phyloP scores from a whole-genome alignment of 1,140 invertebrate genomes.

The Caenorhabditis tropicalis region DNA sequence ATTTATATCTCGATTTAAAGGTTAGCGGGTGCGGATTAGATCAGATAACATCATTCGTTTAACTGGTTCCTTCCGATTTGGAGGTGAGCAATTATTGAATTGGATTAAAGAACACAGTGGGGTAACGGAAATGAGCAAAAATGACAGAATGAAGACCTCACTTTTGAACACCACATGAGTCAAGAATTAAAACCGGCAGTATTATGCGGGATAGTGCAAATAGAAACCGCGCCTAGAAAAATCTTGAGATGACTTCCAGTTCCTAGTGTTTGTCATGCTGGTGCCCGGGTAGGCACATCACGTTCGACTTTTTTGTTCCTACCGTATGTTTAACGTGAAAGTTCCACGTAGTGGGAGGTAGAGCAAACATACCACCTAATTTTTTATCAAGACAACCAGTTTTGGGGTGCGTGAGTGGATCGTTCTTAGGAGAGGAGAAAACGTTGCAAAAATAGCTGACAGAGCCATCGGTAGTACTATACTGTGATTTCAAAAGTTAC shows the following conservation, averaged over 20 bases:
- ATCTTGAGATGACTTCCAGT: neutral
- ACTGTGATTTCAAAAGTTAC: neutral
- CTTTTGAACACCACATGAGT: conserved; percentile 41
- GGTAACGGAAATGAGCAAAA: neutral
- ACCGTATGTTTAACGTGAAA: conserved; percentile 18
- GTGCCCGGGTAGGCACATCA: neutral
- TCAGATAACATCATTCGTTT: conserved; percentile 1
- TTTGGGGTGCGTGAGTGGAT: neutral
- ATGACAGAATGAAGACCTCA: neutral
- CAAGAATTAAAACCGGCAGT: conserved; percentile 43
- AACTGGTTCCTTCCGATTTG: neutral
- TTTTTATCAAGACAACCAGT: neutral
- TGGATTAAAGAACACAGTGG: neutral
- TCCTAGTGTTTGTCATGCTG: conserved; percentile 1
- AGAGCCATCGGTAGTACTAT: neutral
- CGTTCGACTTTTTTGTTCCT: neutral
- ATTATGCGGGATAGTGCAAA: conserved; percentile 36
- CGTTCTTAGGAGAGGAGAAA: neutral
- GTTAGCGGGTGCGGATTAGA: neutral
- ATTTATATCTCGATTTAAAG: conserved; percentile 13
- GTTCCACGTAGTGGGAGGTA: conserved; percentile 7
- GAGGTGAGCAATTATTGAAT: neutral
- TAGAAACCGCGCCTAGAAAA: neutral
- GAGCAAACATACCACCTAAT: neutral
- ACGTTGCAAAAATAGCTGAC: neutral